Percentiles rank a stretch among this genome's conserved stretches.
Evolutionary conservation across 2,113 vertebrate species (phyloP).

Genomic region (Galemys pyrenaicus): DNA sequence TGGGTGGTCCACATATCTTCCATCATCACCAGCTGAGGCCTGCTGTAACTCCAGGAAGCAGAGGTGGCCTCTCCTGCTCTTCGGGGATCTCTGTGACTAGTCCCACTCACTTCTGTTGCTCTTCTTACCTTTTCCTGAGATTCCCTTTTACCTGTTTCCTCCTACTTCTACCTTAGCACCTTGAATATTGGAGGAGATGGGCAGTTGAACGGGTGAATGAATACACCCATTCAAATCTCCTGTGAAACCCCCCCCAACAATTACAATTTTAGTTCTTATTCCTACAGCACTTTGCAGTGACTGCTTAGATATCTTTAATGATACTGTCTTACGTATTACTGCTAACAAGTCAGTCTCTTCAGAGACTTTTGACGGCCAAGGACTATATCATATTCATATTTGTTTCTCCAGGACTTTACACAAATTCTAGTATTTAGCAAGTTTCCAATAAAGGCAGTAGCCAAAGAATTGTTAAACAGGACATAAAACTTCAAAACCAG

Average conservation of each 20-base stretch:
- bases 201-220: too few relatives aligned
- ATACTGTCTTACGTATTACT: neutral
- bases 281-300: neutral
- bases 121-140: neutral
- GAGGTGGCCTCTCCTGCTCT: neutral
- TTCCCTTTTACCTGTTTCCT: neutral
- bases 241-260: neutral
- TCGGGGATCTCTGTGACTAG: neutral
- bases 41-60: neutral
- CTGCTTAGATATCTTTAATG: neutral
- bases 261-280: neutral
- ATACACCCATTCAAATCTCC: neutral
- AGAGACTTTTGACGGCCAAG: neutral
- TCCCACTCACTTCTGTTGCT: neutral
- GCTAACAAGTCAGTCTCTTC: neutral
- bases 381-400: neutral
- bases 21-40: neutral
- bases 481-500: neutral
- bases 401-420: slow-evolving; percentile 28
- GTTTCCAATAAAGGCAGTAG: neutral
- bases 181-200: neutral
- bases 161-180: neutral
- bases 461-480: slow-evolving; percentile 16
- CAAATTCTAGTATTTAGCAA: slow-evolving; percentile 17
- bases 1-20: neutral